Percentiles rank a stretch among this genome's conserved stretches.
Conservation (phyloP, 2,888 invertebrate genomes). For the Iphiclides podalirius region DNA sequence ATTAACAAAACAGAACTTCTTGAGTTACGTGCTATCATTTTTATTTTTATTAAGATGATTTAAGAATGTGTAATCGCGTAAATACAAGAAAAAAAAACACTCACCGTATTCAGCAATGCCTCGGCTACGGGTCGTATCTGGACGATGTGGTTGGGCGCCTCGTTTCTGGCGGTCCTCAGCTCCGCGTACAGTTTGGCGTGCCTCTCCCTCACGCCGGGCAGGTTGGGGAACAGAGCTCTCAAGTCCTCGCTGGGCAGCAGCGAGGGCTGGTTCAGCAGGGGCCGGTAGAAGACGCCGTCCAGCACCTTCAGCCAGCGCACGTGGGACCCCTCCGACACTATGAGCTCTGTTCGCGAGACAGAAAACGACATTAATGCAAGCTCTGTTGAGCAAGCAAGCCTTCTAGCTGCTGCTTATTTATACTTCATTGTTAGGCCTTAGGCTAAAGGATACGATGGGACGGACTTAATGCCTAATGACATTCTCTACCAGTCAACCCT, state of each 20-base stretch:
- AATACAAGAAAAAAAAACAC: no score
- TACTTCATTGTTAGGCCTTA: no score
- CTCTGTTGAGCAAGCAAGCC: no score
- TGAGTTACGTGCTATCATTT: no score
- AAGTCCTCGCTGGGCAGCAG: conserved; percentile 88
- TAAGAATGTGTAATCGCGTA: no score
- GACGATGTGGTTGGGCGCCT: conserved; percentile 47
- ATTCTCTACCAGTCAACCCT: no score
- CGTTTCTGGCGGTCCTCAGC: conserved; percentile 44
- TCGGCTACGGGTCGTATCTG: conserved; percentile 57
- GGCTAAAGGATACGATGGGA: no score
- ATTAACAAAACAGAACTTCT: no score
- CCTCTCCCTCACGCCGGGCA: conserved; percentile 85
- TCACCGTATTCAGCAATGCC: conserved; percentile 62
- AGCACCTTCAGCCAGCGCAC: conserved; percentile 93
- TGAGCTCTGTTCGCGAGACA: conserved; percentile 76
- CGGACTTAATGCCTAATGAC: no score
- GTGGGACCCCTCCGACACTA: conserved; percentile 93
- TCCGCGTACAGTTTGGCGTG: conserved; percentile 59
- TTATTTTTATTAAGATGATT: no score
- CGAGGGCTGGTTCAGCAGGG: conserved; percentile 82
- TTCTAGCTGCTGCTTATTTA: no score
- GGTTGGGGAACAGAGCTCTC: conserved; percentile 89
- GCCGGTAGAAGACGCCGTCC: conserved; percentile 89
- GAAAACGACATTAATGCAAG: no score